Percentiles rank a stretch among this genome's conserved stretches.
These are phyloP conservation scores for Enteromius thamalakanensis DNA, from an alignment of 2,797 vertebrate genomes.

Conservation along the genomic window DNA sequence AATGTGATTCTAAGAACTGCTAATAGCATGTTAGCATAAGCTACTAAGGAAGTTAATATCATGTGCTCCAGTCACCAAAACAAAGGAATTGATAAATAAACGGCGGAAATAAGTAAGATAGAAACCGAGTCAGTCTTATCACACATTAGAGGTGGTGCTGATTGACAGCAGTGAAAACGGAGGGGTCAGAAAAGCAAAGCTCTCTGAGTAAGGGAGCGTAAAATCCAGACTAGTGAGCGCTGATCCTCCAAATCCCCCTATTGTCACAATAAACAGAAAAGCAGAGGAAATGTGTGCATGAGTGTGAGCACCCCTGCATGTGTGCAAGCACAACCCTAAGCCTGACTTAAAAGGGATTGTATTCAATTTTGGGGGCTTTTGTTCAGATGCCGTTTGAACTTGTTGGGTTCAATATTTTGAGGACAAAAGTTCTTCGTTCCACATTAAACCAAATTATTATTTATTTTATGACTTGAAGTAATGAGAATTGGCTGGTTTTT, in stretches of 20 bases:
- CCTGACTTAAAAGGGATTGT: slow-evolving; percentile 56
- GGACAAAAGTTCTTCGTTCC: slow-evolving; percentile 35
- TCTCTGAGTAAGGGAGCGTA: slow-evolving; percentile 66
- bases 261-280: slow-evolving; percentile 72
- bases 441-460: slow-evolving; percentile 5
- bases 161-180: slow-evolving; percentile 55
- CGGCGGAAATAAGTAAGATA: not conserved
- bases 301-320: slow-evolving; percentile 40
- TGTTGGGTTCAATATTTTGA: slow-evolving; percentile 38
- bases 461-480: slow-evolving; percentile 11
- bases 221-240: slow-evolving; percentile 70
- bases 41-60: slow-evolving; percentile 46
- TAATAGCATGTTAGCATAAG: slow-evolving; percentile 56
- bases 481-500: slow-evolving; percentile 30
- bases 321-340: slow-evolving; percentile 55
- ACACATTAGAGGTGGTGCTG: slow-evolving; percentile 57
- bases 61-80: slow-evolving; percentile 4
- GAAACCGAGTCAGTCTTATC: slow-evolving; percentile 51
- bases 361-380: slow-evolving; percentile 51
- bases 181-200: slow-evolving; percentile 62
- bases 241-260: slow-evolving; percentile 69
- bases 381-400: slow-evolving; percentile 51
- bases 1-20: slow-evolving; percentile 49
- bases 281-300: slow-evolving; percentile 53
- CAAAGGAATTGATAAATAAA: slow-evolving; percentile 12